Evolutionary conservation across 2,888 invertebrate genomes (phyloP).

Genomic region (Scelioninae gen. 1): DNA sequence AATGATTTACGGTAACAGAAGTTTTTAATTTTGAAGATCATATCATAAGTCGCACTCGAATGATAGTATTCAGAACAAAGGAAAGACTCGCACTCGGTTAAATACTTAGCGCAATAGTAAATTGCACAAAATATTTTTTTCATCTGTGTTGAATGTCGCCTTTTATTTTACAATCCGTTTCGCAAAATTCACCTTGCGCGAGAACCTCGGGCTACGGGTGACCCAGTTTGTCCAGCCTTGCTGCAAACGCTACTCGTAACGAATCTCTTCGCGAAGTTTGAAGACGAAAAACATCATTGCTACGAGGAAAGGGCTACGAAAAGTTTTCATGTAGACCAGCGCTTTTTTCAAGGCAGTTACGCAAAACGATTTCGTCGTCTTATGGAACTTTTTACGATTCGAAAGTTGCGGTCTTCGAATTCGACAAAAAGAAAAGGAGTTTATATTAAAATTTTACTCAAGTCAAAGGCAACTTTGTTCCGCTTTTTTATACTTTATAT

Average conservation of each 20-base stretch:
- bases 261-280: slow-evolving; percentile 32
- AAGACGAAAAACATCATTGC: neutral
- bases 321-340: slow-evolving; percentile 15
- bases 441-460: slow-evolving; percentile 26
- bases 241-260: slow-evolving; percentile 56
- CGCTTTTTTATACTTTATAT: neutral
- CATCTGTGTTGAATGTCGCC: slow-evolving; percentile 37
- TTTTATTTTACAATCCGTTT: slow-evolving; percentile 64
- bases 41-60: too few relatives aligned
- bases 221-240: slow-evolving; percentile 77
- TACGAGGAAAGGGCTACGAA: slow-evolving; percentile 7
- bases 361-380: slow-evolving; percentile 9
- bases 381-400: slow-evolving; percentile 26
- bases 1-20: too few relatives aligned
- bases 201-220: slow-evolving; percentile 79
- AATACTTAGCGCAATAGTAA: slow-evolving; percentile 34
- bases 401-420: slow-evolving; percentile 15
- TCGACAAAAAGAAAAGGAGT: slow-evolving; percentile 25
- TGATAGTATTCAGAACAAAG: too few relatives aligned
- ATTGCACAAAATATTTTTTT: slow-evolving; percentile 42
- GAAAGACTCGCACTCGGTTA: too few relatives aligned
- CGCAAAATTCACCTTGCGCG: slow-evolving; percentile 73
- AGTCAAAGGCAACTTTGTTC: slow-evolving; percentile 32
- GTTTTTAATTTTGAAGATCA: too few relatives aligned
- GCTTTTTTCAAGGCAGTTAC: slow-evolving; percentile 24